Base-by-base conservation (phyloP, 1,140 invertebrate genomes). In the Sarcophaga bullata region DNA sequence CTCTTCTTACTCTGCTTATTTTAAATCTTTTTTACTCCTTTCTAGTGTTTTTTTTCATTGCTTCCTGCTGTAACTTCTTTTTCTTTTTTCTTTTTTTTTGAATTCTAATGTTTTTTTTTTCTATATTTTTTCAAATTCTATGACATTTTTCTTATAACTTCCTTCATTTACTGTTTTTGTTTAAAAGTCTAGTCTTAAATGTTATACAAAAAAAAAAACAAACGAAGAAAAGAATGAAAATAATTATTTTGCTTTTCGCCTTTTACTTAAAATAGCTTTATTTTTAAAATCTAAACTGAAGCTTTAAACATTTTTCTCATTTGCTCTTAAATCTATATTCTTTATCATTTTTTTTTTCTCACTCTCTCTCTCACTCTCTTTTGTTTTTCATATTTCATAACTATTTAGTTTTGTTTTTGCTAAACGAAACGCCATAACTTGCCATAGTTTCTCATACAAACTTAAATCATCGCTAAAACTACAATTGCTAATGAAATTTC, bases 391-490 rank as follows among this genome's bases (percentile, higher is more conserved):
- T 49, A 25, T 13, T n/a, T 17, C 37, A 73, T 9, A 19, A 62
- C 25, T 75, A 52, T 83, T 62, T 37, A 68, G 50, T 73, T 81
- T 78, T 25, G 37, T 76, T 72, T 82, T 17, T 75, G 10, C 17
- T 85, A 87, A 85, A 84, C 84, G 62, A 83, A 84, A 85, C 85
- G 88, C 88, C 88, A 90, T 90, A 86, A 90, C 88, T 90, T 90
- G 88, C 88, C 88, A 89, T 89, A 89, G 87, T 86, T 87, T 80
- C 58, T 62, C 37, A n/a, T n/a, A n/a, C n/a, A n/a, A n/a, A n/a
- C n/a, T n/a, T n/a, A n/a, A n/a, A n/a, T n/a, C n/a, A n/a, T n/a
- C n/a, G n/a, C n/a, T n/a, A n/a, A n/a, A n/a, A n/a, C n/a, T n/a
- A n/a, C n/a, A n/a, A n/a, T n/a, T n/a, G n/a, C n/a, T n/a, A n/a